Evolutionary conservation across 2,888 invertebrate species (phyloP), one percentile per base, ranked within the genome.

Genomic region (Neocrepidodera transversa): DNA sequence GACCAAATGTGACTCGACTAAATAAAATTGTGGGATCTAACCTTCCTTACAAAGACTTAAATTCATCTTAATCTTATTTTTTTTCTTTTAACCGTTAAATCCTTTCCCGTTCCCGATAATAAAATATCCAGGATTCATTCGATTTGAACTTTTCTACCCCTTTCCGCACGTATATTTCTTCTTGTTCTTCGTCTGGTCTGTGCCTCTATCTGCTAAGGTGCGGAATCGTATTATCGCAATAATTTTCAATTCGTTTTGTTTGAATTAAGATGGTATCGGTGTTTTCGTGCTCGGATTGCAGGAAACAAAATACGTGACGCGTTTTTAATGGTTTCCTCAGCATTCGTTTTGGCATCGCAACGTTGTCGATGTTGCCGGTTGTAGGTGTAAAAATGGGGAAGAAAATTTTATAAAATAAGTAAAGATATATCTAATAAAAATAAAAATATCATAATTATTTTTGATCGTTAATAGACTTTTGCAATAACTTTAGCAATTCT

Each of bases 301-400:
- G 67, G 67, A 67, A 68, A 66, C 67, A 58, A 58, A 61, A 67
- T 67, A 68, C 67, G 68, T 67, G 68, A 64, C 67, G 58, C 55
- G 63, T 60, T 59, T 64, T 65, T 64, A 68, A 66, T 66, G 59
- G 56, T 59, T 56, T 63, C 55, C 57, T 53, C 42, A 57, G 54
- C 40, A 60, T 48, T 48, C 40, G 30, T 40, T 54, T n/a, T 10
- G n/a, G 11, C 16, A 13, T 45, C 23, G 14, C 16, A 20, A 20
- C 6, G 53, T 32, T 45, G 53, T 13, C 54, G 14, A 5, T 7
- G 32, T 53, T 53, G 43, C 28, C 28, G 28, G 23, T 4, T 23
- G 4, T 3, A 4, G 23, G 23, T 23, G 23, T 4, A n/a, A n/a
- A n/a, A n/a, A n/a, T n/a, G n/a, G n/a, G n/a, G n/a, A n/a, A n/a